Evolutionary conservation across 37 sponge, comb jelly and placozoan genomes (phyloP), one percentile per base, ranked within the genome.

Genomic region (Crambe crambe): DNA sequence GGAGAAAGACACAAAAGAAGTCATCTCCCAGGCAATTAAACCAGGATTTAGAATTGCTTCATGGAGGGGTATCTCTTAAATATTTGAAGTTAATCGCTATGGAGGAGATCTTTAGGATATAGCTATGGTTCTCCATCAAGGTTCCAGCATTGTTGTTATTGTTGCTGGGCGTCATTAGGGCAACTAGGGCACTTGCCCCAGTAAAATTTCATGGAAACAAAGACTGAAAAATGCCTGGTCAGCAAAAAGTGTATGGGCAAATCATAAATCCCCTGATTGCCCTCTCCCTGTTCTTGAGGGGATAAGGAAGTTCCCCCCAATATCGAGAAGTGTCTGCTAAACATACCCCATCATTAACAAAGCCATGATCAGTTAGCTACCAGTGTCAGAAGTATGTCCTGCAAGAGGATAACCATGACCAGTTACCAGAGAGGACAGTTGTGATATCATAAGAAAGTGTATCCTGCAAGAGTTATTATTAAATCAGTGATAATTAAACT

Each of bases 351-450:
- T 74, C 95, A 63, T 91, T 88, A 21, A 91, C 73, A 47, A 86
- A 95, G 2, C 95, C 95, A 60, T 75, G 68, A 59, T 95, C 95
- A 1, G 95, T 95, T n/a, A n/a, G n/a, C n/a, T 10, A 95, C 91
- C 26, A 95, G 80, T 27, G 87, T 42, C 42, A 89, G 89, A 29
- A 95, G 87, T 26, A 79, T 26, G 54, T 75, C 89, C 92, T 91
- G 75, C 25, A 63, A 88, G 85, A 21, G 89, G 78, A 47, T 82
- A 95, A 0, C 95, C 95, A 60, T 75, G 68, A 59, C 92, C 95
- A 1, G 95, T 95, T 10, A 95, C 91, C 26, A 95, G 80, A n/a
- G n/a, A n/a, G n/a, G n/a, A n/a, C n/a, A n/a, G n/a, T n/a, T n/a
- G n/a, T n/a, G n/a, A n/a, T 27, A 84, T 42, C 42, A 89, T n/a